Percentiles rank a stretch among this genome's conserved stretches.
Conservation (phyloP, 2,888 invertebrate species). For the Punctoribates punctum region DNA sequence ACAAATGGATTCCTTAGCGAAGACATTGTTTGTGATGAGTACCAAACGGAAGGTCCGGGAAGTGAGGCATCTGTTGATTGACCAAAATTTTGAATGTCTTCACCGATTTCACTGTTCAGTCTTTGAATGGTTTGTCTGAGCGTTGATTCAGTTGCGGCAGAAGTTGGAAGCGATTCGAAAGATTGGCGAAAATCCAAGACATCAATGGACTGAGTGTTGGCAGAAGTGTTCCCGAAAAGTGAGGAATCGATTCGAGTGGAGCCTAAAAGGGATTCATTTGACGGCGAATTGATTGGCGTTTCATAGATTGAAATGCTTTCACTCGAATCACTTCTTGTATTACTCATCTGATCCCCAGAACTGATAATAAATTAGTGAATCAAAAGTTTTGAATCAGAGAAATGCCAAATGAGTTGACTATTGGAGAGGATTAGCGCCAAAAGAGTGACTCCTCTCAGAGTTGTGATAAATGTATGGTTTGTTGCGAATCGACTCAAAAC, state of each 20-base stretch:
- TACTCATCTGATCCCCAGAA: too few relatives aligned
- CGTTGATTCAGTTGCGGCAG: not conserved
- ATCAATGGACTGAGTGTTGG: conserved; percentile 15
- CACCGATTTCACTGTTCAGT: not conserved
- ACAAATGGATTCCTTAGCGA: not conserved
- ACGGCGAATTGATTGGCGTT: conserved; percentile 8
- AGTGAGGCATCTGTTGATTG: not conserved
- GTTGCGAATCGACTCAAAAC: too few relatives aligned
- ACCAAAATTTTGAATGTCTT: too few relatives aligned
- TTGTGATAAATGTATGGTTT: too few relatives aligned
- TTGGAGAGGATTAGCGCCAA: too few relatives aligned
- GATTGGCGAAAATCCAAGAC: too few relatives aligned
- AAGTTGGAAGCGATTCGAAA: not conserved
- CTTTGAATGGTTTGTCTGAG: not conserved
- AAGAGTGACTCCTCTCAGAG: too few relatives aligned
- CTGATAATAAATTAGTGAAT: too few relatives aligned
- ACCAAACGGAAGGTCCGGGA: not conserved
- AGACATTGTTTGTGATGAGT: not conserved
- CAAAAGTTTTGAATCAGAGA: too few relatives aligned
- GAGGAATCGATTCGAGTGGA: not conserved
- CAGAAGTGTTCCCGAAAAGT: not conserved
- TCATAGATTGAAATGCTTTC: not conserved
- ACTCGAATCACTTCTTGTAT: conserved; percentile 21
- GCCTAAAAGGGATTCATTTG: not conserved
- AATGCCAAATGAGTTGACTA: too few relatives aligned